These are phyloP conservation scores for Pelmatolapia mariae DNA, from an alignment of 2,113 vertebrate species.

Conservation along the genomic window DNA sequence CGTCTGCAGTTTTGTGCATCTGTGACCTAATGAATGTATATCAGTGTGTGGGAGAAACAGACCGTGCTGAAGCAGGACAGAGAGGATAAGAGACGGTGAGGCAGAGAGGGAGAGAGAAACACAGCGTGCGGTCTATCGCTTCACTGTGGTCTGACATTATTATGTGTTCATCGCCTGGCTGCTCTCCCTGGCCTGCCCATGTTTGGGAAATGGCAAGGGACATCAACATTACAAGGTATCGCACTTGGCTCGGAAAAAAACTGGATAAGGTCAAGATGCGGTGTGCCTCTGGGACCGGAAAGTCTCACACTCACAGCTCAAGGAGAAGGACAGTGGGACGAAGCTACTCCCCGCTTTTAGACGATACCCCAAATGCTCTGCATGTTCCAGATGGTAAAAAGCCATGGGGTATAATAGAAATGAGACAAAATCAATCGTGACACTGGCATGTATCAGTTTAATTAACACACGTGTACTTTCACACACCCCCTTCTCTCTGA, in stretches of 20 bases:
- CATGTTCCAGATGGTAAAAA: neutral
- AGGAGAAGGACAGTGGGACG: neutral
- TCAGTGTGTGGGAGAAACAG: neutral
- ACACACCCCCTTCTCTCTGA: neutral
- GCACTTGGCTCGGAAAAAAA: conserved; percentile 5
- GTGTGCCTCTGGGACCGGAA: neutral
- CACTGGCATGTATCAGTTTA: conserved; percentile 28
- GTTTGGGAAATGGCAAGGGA: conserved; percentile 49
- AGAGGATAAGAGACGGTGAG: neutral
- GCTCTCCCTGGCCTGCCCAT: neutral
- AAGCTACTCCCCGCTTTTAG: neutral
- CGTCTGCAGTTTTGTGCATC: neutral
- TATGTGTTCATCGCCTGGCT: conserved; percentile 19
- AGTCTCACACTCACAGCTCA: neutral
- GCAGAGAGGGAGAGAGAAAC: neutral
- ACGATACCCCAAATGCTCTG: neutral
- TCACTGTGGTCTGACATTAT: conserved; percentile 49
- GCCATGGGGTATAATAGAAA: neutral
- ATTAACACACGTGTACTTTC: conserved; percentile 22
- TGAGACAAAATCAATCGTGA: conserved; percentile 29
- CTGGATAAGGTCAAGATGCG: conserved; percentile 23
- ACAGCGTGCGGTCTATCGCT: neutral
- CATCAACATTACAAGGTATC: conserved; percentile 37
- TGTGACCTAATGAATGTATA: neutral
- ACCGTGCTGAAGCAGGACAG: neutral